Percentiles rank a stretch among this genome's conserved stretches.
These are phyloP conservation scores for Oryzias celebensis DNA, from an alignment of 2,113 vertebrate species.

Conservation along the genomic window DNA sequence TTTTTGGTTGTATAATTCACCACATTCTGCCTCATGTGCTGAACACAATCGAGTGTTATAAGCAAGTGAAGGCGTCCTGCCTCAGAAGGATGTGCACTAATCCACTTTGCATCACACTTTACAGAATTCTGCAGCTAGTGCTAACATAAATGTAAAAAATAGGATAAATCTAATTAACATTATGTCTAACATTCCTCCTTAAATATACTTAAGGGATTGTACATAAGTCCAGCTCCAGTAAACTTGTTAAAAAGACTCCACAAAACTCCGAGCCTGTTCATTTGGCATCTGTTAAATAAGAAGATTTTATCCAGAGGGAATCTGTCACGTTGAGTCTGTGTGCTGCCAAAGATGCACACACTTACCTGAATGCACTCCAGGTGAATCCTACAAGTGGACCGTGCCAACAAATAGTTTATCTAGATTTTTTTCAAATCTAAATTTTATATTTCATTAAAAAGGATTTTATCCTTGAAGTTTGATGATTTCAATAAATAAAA, in stretches of 20 bases:
- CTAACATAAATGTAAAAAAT: too few species aligned
- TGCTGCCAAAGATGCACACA: neutral
- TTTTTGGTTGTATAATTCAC: too few species aligned
- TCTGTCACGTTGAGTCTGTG: constrained; percentile 25
- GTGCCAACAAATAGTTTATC: too few species aligned
- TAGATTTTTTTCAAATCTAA: too few species aligned
- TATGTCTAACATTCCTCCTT: too few species aligned
- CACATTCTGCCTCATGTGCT: too few species aligned
- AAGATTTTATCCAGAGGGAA: constrained; percentile 11
- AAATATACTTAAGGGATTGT: neutral
- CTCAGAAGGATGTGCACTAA: too few species aligned
- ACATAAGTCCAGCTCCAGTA: neutral
- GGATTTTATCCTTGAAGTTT: neutral
- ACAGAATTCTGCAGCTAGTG: too few species aligned
- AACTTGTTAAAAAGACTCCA: neutral
- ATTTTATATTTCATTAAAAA: neutral
- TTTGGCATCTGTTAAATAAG: neutral
- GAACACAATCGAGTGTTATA: too few species aligned
- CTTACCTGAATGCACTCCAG: constrained; percentile 6
- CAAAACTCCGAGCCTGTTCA: neutral
- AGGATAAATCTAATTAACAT: too few species aligned
- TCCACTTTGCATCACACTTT: too few species aligned
- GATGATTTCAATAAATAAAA: neutral
- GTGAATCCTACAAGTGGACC: neutral
- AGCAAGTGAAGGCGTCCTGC: too few species aligned